Evolutionary conservation across 1,140 invertebrate genomes (phyloP).

Genomic region (Drosophila orena): DNA sequence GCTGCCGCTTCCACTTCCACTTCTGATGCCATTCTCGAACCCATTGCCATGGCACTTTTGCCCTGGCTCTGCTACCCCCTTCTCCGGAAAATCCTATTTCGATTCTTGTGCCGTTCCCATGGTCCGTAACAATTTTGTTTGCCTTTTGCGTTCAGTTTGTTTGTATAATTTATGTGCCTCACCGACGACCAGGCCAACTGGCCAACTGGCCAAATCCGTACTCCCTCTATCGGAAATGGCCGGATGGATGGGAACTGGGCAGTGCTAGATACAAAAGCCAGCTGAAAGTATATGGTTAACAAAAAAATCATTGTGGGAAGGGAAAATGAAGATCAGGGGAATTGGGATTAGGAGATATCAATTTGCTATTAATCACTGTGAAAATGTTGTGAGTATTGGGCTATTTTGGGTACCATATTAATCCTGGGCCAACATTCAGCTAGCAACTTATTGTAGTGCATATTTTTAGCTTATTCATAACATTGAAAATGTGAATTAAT

Average conservation of each 20-base stretch:
- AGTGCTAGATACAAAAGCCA: not conserved
- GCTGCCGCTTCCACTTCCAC: constrained; percentile 17
- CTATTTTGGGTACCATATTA: no score
- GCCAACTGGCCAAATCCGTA: constrained; percentile 32
- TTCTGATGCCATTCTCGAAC: constrained; percentile 16
- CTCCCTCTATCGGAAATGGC: constrained; percentile 9
- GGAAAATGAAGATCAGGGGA: not conserved
- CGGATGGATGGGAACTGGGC: not conserved
- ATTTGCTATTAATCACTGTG: not conserved
- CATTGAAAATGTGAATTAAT: no score
- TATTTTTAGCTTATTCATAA: no score
- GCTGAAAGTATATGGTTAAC: constrained; percentile 8
- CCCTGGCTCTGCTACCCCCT: constrained; percentile 1
- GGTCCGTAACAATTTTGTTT: constrained; percentile 63
- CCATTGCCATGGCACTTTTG: constrained; percentile 41
- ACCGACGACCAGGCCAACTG: constrained; percentile 46
- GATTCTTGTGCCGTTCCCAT: constrained; percentile 45
- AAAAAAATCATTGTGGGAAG: not conserved
- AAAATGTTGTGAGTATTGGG: not conserved
- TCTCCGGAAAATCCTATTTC: constrained; percentile 30
- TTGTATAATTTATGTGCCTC: constrained; percentile 75
- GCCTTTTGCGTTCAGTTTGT: constrained; percentile 57
- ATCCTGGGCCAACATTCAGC: no score
- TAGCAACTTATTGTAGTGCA: no score
- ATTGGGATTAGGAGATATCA: not conserved